Base-by-base conservation (phyloP, 2,113 vertebrate genomes). In the Quiscalus mexicanus region DNA sequence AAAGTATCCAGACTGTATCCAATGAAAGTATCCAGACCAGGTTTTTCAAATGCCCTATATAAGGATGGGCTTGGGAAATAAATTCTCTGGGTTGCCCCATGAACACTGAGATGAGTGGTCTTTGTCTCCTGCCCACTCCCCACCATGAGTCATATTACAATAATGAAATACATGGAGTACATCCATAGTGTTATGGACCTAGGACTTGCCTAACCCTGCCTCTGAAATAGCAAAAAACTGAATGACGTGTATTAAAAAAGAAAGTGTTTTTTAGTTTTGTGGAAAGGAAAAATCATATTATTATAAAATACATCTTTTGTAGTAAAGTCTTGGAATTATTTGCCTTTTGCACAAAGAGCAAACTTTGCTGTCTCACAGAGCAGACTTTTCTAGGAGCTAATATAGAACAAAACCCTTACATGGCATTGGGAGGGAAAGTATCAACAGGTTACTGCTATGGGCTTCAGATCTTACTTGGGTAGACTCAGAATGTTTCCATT, bases 111-210 rank as follows among this genome's bases (percentile, higher is more conserved):
- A 33, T n/a, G 33, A 58, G 33, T 23, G 33, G 33, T n/a, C 33
- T n/a, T 58, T 58, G 33, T 58, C 33, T 58, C 21, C 33, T 23
- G 33, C 33, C 21, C 14, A n/a, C 9, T 56, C 6, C 33, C 33
- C 6, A 1, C 9, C 21, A 55, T 4, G 4, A 56, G 31, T 56
- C 31, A n/a, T 20, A 22, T n/a, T 56, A 22, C 55, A 58, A 22
- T 56, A 12, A n/a, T 23, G 33, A n/a, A 89, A 89, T 76, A 18
- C 3, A 11, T 33, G 5, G 41, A 12, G 31, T 42, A 33, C 6
- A 11, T 64, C 55, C 30, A 0, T 18, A 49, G 24, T 41, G 47
- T 77, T 78, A 15, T 0, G 1, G 39, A 64, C 14, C 25, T 63
- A 11, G 23, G 41, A 37, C 17, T 81, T 49, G 28, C 52, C 52